Conservation (phyloP, 2,113 vertebrate species). For the Phaetusa simplex region DNA sequence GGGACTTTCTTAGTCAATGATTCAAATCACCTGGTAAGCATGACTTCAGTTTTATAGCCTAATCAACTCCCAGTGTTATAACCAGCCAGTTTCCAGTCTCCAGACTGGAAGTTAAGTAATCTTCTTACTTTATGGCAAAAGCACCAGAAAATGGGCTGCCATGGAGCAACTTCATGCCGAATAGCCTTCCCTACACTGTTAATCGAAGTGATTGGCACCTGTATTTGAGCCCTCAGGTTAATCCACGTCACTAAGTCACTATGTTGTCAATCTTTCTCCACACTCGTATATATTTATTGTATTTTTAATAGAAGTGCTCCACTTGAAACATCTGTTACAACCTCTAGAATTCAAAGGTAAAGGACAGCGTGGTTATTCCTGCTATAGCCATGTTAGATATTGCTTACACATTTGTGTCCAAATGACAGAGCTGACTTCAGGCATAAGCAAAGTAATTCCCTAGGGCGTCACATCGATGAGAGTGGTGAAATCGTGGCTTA, state of each 20-base stretch:
- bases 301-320: not conserved
- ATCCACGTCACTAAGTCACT: not conserved
- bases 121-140: not conserved
- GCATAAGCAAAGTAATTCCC: not conserved
- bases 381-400: not conserved
- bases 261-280: not conserved
- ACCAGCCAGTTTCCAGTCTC: not conserved
- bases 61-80: not conserved
- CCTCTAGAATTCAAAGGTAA: not conserved
- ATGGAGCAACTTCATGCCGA: not conserved
- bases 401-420: not conserved
- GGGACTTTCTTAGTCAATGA: not conserved
- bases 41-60: not conserved
- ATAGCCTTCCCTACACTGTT: not conserved
- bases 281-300: not conserved
- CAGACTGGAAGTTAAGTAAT: not conserved
- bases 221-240: not conserved
- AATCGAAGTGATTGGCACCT: conserved; percentile 4
- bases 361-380: not conserved
- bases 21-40: not conserved
- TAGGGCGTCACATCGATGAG: not conserved
- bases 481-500: not conserved
- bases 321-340: not conserved
- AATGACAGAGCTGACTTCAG: not conserved
- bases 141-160: not conserved